These are phyloP conservation scores for Cephus rjabovi DNA, from an alignment of 2,888 invertebrate genomes.

Conservation along the genomic window DNA sequence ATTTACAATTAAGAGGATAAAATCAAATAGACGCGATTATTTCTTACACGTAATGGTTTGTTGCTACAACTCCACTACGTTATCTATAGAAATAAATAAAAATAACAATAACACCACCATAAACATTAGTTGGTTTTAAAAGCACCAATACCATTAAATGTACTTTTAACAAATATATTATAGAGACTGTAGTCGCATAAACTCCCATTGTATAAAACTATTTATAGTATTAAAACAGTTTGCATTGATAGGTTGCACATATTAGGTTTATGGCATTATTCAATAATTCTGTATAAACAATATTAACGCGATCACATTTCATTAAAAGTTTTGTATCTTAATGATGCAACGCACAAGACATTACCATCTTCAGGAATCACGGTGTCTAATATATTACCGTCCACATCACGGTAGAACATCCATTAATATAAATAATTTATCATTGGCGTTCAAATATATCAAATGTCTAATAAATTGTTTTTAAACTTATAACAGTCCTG, in stretches of 20 bases:
- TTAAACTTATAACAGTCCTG: background rate
- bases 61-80: background rate
- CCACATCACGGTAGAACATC: background rate
- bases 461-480: background rate
- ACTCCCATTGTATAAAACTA: slow-evolving; percentile 45
- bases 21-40: background rate
- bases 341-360: background rate
- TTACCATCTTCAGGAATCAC: background rate
- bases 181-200: slow-evolving; percentile 20
- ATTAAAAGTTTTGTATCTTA: background rate
- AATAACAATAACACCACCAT: slow-evolving; percentile 23
- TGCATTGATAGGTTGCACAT: slow-evolving; percentile 66
- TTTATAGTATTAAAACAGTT: slow-evolving; percentile 56
- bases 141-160: slow-evolving; percentile 45
- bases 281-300: slow-evolving; percentile 36
- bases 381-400: background rate
- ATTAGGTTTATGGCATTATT: slow-evolving; percentile 54
- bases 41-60: background rate
- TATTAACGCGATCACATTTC: slow-evolving; percentile 32
- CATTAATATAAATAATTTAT: background rate
- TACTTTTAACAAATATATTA: slow-evolving; percentile 38
- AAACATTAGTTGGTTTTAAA: slow-evolving; percentile 32
- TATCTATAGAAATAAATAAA: slow-evolving; percentile 12
- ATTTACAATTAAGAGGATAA: slow-evolving; percentile 3
- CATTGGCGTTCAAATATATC: background rate